phyloP scores from a whole-genome alignment of 2,113 vertebrate species.

The Jacana jacana region DNA sequence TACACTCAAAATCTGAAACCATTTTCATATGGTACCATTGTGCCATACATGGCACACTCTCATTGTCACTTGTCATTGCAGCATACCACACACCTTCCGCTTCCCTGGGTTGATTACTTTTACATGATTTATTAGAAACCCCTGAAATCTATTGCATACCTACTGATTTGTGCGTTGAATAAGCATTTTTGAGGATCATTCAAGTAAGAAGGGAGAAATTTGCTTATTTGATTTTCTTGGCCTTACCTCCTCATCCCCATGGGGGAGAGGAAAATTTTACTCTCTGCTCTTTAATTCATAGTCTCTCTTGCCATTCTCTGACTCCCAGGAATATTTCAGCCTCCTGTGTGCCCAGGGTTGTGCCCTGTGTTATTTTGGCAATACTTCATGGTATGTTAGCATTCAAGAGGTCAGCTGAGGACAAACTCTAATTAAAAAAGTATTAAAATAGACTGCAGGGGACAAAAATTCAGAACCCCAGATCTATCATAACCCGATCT shows the following conservation, averaged over 20 bases:
- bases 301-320: neutral
- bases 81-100: neutral
- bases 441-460: neutral
- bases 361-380: neutral
- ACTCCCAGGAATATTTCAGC: neutral
- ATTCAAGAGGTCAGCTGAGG: constrained; percentile 30
- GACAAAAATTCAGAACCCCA: neutral
- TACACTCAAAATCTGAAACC: neutral
- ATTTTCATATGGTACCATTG: neutral
- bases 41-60: neutral
- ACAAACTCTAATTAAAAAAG: neutral
- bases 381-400: neutral
- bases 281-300: neutral
- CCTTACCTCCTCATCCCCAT: neutral
- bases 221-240: neutral
- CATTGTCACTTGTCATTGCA: neutral
- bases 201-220: neutral
- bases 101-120: neutral
- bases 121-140: neutral
- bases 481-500: constrained; percentile 25
- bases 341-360: neutral
- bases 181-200: neutral
- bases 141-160: neutral
- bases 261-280: neutral
- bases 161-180: neutral